Evolutionary conservation across 1,140 invertebrate genomes (phyloP).

Genomic region (Drosophila hydei): DNA sequence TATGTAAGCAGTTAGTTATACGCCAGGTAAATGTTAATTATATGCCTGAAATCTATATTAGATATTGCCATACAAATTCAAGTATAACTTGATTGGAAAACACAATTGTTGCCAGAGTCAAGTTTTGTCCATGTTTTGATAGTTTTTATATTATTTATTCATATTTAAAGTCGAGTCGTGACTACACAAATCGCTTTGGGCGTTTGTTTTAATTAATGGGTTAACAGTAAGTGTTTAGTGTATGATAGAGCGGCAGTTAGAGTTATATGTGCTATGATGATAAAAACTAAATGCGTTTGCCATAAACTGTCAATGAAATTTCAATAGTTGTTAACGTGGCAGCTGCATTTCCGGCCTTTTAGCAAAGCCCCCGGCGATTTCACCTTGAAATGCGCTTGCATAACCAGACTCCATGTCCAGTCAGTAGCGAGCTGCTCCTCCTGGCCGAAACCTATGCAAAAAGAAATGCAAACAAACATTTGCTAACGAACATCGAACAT

Average conservation of each 20-base stretch:
- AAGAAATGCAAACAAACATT: constrained; percentile 12
- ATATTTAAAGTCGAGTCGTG: background rate
- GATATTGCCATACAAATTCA: too few species aligned
- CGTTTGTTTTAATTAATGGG: constrained; percentile 5
- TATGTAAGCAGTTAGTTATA: too few species aligned
- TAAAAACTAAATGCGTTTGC: constrained; percentile 50
- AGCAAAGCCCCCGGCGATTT: constrained; percentile 56
- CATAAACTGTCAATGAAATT: constrained; percentile 46
- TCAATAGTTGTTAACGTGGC: constrained; percentile 5
- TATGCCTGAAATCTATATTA: too few species aligned
- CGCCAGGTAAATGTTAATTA: too few species aligned
- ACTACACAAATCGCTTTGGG: constrained; percentile 4
- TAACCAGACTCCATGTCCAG: constrained; percentile 40
- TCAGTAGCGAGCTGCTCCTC: constrained; percentile 4
- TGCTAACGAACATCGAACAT: constrained; percentile 53
- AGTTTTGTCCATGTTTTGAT: too few species aligned
- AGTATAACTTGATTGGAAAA: too few species aligned
- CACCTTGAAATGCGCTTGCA: constrained; percentile 71
- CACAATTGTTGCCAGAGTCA: too few species aligned
- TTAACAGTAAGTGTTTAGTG: background rate
- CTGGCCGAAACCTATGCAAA: constrained; percentile 52
- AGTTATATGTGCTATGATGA: constrained; percentile 33
- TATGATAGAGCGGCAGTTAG: background rate
- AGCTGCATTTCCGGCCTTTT: constrained; percentile 51
- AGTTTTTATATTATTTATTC: background rate